Percentiles rank a stretch among this genome's conserved stretches.
Evolutionary conservation across 2,113 vertebrate species (phyloP).

Genomic region (Holacanthus passer): DNA sequence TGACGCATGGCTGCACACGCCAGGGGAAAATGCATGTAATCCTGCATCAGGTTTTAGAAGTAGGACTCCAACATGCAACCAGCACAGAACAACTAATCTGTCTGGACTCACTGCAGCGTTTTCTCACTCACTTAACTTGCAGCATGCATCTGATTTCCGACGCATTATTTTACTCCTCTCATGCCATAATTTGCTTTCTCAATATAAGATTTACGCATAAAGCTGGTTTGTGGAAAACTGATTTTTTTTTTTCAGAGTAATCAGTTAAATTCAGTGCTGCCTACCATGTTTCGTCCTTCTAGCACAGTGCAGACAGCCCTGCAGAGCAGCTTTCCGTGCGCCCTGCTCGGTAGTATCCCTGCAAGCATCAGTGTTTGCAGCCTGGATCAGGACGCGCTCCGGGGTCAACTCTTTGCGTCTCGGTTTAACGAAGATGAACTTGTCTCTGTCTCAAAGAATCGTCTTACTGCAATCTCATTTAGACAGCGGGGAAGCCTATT

Average conservation of each 20-base stretch:
- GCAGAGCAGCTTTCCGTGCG: constrained; percentile 64
- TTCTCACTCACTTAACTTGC: not conserved
- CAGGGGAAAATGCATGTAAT: constrained; percentile 56
- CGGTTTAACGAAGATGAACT: constrained; percentile 78
- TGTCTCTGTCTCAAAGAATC: constrained; percentile 73
- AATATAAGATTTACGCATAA: not conserved
- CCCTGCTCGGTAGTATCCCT: constrained; percentile 56
- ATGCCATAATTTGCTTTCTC: not conserved
- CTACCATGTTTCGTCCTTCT: constrained; percentile 74
- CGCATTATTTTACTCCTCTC: not conserved
- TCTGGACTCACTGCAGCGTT: not conserved
- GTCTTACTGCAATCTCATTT: constrained; percentile 80
- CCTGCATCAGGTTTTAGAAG: constrained; percentile 40
- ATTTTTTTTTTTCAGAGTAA: too few relatives aligned
- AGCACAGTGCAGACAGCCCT: constrained; percentile 58
- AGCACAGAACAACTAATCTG: constrained; percentile 17
- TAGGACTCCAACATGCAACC: not conserved
- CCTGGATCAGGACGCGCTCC: constrained; percentile 57
- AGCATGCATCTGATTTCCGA: not conserved
- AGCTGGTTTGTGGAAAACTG: not conserved
- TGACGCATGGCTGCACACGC: constrained; percentile 45
- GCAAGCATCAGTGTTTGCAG: constrained; percentile 70
- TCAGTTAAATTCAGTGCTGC: constrained; percentile 11
- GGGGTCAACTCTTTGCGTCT: constrained; percentile 73
- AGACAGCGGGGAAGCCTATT: constrained; percentile 72